Evolutionary conservation across 2,797 vertebrate species (phyloP).

Genomic region (Trematomus bernacchii): DNA sequence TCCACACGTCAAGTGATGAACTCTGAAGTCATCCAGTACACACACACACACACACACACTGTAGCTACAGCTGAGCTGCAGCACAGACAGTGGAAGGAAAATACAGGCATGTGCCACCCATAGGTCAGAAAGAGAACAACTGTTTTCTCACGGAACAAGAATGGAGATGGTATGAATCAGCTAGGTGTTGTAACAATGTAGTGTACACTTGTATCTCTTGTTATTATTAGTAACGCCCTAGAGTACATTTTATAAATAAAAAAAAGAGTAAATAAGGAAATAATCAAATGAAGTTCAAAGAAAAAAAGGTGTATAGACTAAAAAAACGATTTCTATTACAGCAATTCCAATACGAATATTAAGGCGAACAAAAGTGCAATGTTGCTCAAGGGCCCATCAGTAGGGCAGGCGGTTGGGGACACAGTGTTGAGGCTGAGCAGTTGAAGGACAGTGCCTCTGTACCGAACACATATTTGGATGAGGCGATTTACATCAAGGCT

Average conservation of each 20-base stretch:
- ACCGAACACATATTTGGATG: background rate
- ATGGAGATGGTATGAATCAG: background rate
- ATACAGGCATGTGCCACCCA: slow-evolving; percentile 40
- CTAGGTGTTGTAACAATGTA: slow-evolving; percentile 9
- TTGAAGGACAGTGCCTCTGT: background rate
- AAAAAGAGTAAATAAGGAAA: slow-evolving; percentile 6
- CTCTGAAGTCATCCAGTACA: slow-evolving; percentile 45
- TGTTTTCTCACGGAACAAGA: background rate
- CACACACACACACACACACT: slow-evolving; percentile 51
- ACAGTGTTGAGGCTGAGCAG: background rate
- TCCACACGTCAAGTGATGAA: slow-evolving; percentile 8
- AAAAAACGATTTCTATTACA: slow-evolving; percentile 4
- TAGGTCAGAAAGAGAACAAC: slow-evolving; percentile 43
- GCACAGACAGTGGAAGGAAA: slow-evolving; percentile 21
- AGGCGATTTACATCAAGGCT: background rate
- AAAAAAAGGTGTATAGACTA: background rate
- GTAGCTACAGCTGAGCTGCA: slow-evolving; percentile 36
- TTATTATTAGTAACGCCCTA: slow-evolving; percentile 12
- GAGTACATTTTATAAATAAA: slow-evolving; percentile 4
- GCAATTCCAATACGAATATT: background rate
- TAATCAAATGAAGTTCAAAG: background rate
- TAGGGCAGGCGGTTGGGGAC: slow-evolving; percentile 2
- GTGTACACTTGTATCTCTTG: background rate
- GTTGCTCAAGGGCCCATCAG: slow-evolving; percentile 16
- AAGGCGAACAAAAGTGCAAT: background rate